Percentiles rank a stretch among this genome's conserved stretches.
Evolutionary conservation across 2,797 vertebrate genomes (phyloP).

Genomic region (Sus cebifrons): DNA sequence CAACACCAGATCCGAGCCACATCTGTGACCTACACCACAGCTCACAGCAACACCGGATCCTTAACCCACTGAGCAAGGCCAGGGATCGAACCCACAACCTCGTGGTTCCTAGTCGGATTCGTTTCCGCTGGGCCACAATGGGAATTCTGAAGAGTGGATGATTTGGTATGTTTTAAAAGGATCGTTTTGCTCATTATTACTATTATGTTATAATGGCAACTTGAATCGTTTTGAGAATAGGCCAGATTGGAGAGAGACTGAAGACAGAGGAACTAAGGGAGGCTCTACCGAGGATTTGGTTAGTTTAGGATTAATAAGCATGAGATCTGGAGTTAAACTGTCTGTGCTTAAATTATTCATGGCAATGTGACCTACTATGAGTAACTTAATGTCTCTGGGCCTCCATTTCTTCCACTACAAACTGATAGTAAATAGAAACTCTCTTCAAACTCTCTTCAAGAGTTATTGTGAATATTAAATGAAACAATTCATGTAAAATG

Average conservation of each 20-base stretch:
- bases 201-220: not conserved
- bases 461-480: not conserved
- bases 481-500: not conserved
- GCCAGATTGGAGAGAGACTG: not conserved
- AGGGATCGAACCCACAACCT: too few species aligned
- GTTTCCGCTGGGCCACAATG: too few species aligned
- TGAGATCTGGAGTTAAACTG: not conserved
- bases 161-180: not conserved
- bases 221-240: not conserved
- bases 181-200: not conserved
- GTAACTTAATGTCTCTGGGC: not conserved
- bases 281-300: not conserved
- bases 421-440: not conserved
- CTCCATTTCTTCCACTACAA: not conserved
- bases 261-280: not conserved
- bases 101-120: too few species aligned
- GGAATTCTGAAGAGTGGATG: not conserved
- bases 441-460: not conserved
- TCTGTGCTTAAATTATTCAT: slow-evolving; percentile 15
- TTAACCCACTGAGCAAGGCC: too few species aligned
- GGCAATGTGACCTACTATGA: not conserved
- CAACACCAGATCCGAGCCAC: too few species aligned
- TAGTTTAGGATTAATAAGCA: not conserved
- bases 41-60: too few species aligned
- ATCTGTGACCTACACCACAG: too few species aligned